These are phyloP conservation scores for Himalopsyche phryganea DNA, from an alignment of 1,140 invertebrate species.

Conservation along the genomic window DNA sequence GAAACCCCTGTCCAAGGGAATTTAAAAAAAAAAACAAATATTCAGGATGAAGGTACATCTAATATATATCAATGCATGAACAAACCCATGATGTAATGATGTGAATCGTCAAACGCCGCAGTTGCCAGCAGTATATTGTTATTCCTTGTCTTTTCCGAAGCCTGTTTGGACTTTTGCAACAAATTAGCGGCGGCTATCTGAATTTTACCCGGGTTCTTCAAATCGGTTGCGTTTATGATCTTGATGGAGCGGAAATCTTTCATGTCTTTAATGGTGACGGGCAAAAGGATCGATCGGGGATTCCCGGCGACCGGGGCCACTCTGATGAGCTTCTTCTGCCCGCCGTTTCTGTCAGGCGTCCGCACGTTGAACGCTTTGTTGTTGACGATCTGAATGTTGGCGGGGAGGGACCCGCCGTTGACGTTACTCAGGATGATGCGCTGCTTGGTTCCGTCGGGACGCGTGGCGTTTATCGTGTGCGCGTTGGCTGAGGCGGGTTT, in stretches of 20 bases:
- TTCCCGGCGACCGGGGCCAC: constrained; percentile 56
- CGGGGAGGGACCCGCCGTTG: constrained; percentile 11
- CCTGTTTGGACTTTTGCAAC: constrained; percentile 45
- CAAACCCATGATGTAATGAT: constrained; percentile 30
- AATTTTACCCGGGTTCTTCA: constrained; percentile 54
- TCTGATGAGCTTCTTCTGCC: constrained; percentile 52
- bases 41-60: too few species aligned
- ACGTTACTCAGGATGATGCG: constrained; percentile 21
- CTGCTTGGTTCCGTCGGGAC: constrained; percentile 10
- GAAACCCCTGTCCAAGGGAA: too few species aligned
- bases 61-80: neutral
- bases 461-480: constrained; percentile 17
- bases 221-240: constrained; percentile 63
- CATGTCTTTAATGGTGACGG: constrained; percentile 64
- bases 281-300: constrained; percentile 63
- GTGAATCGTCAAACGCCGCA: constrained; percentile 19
- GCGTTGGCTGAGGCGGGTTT: constrained; percentile 13
- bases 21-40: too few species aligned
- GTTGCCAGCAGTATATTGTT: constrained; percentile 20
- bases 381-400: constrained; percentile 46
- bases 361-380: constrained; percentile 45
- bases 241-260: constrained; percentile 68
- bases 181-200: constrained; percentile 51
- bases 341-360: constrained; percentile 43
- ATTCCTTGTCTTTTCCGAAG: constrained; percentile 26